Base-by-base conservation (phyloP, 2,113 vertebrate species). In the Dendropsophus ebraccatus region DNA sequence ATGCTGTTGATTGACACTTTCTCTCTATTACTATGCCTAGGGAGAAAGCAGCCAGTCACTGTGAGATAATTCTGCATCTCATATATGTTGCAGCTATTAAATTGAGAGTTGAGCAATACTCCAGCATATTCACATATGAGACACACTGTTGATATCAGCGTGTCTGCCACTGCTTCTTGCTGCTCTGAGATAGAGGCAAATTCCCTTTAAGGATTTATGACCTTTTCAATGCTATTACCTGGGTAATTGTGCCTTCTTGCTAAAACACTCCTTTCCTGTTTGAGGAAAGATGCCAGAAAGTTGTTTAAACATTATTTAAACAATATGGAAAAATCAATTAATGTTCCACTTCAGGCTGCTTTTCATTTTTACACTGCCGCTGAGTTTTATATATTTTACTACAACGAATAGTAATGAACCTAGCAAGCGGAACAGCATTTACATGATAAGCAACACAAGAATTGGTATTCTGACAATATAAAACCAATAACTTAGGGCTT, bases 311-410 rank as follows among this genome's bases (percentile, higher is more conserved):
- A 65, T 81, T 81, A 80, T 81, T 81, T 81, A 81, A 81, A 81
- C 78, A 81, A 81, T 81, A 62, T 81, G 35, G 52, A 47, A 81
- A 81, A 81, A 81, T 81, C 78, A 81, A 81, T 81, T 81, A 81
- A 62, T 41, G 56, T 65, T 81, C 78, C 78, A 65, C 74, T 77
- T 77, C 78, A 81, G 78, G 78, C 78, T 81, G 78, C 78, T 81
- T 81, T 65, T 81, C 56, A 62, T 81, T 62, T 62, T 62, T 81
- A 81, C 78, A 47, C 52, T 47, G 78, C 78, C 41, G 23, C 32
- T 47, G 56, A 81, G 58, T 47, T 81, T 81, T 81, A 47, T 47
- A 81, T 25, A 37, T 81, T 81, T 62, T 65, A 65, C 37, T 65
- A 81, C n/a, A 62, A 23, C 5, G 78, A 65, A 65, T 65, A 65